Conservation (phyloP, 2,113 vertebrate species). For the Ardeotis arabs region DNA sequence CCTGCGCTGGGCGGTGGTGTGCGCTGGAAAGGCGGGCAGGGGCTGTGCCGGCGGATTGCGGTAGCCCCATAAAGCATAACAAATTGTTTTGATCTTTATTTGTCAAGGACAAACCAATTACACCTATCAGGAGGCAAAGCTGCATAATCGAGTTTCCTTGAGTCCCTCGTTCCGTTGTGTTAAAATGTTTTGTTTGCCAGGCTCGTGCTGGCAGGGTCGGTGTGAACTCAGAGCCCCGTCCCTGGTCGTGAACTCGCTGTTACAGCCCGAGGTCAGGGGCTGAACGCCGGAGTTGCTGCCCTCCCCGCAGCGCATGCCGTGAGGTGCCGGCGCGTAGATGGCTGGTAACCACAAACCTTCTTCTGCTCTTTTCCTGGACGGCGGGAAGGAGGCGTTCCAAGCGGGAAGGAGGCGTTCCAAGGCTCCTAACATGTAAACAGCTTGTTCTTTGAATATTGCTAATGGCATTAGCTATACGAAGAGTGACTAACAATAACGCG, state of each 20-base stretch:
- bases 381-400: background rate
- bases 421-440: background rate
- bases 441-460: background rate
- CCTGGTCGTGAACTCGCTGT: background rate
- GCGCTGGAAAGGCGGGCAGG: background rate
- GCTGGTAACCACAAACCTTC: background rate
- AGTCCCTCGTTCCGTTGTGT: background rate
- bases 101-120: slow-evolving; percentile 54
- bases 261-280: background rate
- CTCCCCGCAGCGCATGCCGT: fast-evolving
- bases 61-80: background rate
- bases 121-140: background rate
- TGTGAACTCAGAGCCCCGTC: background rate
- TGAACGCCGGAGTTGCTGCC: background rate
- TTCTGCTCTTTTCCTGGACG: background rate
- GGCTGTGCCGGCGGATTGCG: fast-evolving
- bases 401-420: background rate
- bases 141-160: slow-evolving; percentile 17
- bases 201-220: background rate
- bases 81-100: slow-evolving; percentile 39
- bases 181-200: background rate
- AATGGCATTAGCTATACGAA: background rate
- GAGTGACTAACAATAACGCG: background rate
- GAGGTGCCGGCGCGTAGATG: background rate
- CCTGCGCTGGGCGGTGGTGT: background rate